Percentiles rank a stretch among this genome's conserved stretches.
These are phyloP conservation scores for Dermatemys mawii DNA, from an alignment of 2,113 vertebrate species.

Conservation along the genomic window DNA sequence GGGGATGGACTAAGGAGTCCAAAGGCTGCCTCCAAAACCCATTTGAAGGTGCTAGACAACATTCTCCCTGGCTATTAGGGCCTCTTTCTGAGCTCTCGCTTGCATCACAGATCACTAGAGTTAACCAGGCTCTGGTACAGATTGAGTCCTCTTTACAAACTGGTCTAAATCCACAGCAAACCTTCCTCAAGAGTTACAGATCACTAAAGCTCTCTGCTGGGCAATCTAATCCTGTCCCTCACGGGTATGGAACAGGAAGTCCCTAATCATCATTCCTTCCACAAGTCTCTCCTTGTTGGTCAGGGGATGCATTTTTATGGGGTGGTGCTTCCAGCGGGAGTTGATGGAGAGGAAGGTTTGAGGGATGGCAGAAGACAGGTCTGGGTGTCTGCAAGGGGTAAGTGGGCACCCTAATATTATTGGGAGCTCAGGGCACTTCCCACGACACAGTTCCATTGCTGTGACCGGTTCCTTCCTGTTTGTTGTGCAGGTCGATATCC, in stretches of 20 bases:
- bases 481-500: slow-evolving; percentile 80
- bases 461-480: background rate
- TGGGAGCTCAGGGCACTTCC: background rate
- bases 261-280: background rate
- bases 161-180: background rate
- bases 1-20: background rate
- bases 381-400: background rate
- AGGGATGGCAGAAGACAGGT: too few relatives aligned
- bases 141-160: background rate
- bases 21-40: background rate
- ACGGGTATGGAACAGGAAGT: too few relatives aligned
- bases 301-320: background rate
- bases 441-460: background rate
- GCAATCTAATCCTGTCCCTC: background rate
- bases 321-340: background rate
- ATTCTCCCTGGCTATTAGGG: background rate
- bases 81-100: background rate
- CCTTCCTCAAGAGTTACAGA: background rate
- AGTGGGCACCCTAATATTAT: too few relatives aligned
- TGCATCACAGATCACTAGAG: background rate
- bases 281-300: background rate
- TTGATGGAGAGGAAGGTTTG: background rate
- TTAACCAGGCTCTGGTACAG: background rate
- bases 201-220: rapidly evolving
- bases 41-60: too few relatives aligned